Evolutionary conservation across 2,888 invertebrate genomes (phyloP).

Genomic region (Seira musarum): DNA sequence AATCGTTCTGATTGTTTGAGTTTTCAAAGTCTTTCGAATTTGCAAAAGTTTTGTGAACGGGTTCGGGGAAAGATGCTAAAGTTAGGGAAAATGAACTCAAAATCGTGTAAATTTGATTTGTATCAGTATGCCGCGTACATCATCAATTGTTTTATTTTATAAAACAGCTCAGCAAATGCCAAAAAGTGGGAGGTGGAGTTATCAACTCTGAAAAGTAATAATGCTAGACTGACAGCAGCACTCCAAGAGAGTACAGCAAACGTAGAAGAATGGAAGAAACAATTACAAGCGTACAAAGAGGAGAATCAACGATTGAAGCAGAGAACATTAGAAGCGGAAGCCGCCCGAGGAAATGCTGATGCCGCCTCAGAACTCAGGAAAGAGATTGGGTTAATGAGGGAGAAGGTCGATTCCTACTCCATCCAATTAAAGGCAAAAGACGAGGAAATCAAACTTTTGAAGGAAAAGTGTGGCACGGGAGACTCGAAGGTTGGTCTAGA

Average conservation of each 20-base stretch:
- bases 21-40: no score
- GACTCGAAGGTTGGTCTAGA: constrained; percentile 61
- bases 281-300: constrained; percentile 92
- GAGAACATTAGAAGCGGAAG: constrained; percentile 81
- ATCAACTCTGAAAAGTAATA: constrained; percentile 96
- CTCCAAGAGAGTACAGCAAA: constrained; percentile 96
- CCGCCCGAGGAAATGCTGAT: constrained; percentile 78
- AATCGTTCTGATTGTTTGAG: no score
- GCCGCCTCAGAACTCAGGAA: constrained; percentile 85
- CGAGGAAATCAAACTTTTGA: constrained; percentile 82
- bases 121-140: no score
- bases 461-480: constrained; percentile 64
- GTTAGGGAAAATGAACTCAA: no score
- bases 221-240: constrained; percentile 93
- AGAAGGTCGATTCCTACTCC: constrained; percentile 87
- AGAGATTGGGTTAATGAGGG: constrained; percentile 81
- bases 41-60: neutral
- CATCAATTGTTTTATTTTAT: no score
- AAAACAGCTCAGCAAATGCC: constrained; percentile 94
- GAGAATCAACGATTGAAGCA: constrained; percentile 89
- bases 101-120: no score
- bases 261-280: constrained; percentile 97
- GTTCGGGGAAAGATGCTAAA: neutral
- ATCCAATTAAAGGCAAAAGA: constrained; percentile 87
- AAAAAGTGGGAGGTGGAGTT: constrained; percentile 99